Percentiles rank a stretch among this genome's conserved stretches.
Conservation (phyloP, 2,888 invertebrate species). For the Physocephala rufipes region DNA sequence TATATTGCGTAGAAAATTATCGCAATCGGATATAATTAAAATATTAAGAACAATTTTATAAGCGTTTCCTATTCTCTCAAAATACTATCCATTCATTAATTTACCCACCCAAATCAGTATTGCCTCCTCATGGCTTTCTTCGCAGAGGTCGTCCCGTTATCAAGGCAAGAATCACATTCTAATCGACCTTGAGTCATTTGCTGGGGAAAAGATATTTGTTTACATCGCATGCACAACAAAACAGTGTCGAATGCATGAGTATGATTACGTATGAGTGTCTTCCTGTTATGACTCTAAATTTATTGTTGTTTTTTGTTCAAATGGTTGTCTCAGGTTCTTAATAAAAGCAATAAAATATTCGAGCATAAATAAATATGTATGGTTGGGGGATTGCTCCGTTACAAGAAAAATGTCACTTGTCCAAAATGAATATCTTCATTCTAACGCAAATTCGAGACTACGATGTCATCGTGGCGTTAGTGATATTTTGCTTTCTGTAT, state of each 20-base stretch:
- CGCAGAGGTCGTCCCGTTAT: too few relatives aligned
- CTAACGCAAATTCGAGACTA: too few relatives aligned
- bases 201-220: neutral
- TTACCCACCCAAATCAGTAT: too few relatives aligned
- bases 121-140: too few relatives aligned
- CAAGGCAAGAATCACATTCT: neutral
- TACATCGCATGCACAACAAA: too few relatives aligned
- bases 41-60: neutral
- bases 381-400: conserved; percentile 2
- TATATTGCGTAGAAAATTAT: too few relatives aligned
- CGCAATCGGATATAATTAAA: neutral
- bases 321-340: neutral
- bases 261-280: too few relatives aligned
- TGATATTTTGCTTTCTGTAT: conserved; percentile 17
- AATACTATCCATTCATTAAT: too few relatives aligned
- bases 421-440: conserved; percentile 32
- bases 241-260: too few relatives aligned
- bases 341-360: conserved; percentile 29
- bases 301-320: neutral
- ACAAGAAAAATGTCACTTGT: conserved; percentile 12
- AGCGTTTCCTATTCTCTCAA: too few relatives aligned
- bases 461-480: too few relatives aligned
- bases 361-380: conserved; percentile 15
- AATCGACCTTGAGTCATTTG: neutral
- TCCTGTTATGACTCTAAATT: neutral